A percentile compares a stretch with the other conserved stretches of the same genome.
Conservation (phyloP, 2,113 vertebrate species). For the Catharus fuscescens region DNA sequence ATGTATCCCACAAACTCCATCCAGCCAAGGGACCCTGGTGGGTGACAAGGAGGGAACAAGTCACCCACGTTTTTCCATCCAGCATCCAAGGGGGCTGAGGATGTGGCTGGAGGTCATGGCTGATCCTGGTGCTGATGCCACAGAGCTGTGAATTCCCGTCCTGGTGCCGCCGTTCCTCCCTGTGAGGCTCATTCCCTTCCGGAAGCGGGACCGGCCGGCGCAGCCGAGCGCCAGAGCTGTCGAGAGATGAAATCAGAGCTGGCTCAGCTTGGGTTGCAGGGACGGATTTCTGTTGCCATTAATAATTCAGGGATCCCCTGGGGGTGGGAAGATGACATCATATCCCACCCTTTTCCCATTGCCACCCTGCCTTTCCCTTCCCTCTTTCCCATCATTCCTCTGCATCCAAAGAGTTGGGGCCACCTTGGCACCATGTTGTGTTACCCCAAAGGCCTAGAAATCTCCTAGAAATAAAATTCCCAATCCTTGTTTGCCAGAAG, state of each 20-base stretch:
- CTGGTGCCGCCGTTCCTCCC: neutral
- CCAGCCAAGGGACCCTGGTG: accelerated
- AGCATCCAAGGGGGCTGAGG: accelerated
- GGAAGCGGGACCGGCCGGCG: neutral
- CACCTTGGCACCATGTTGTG: neutral
- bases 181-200: neutral
- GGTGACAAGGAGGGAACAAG: accelerated
- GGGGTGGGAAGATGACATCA: slow-evolving; percentile 37
- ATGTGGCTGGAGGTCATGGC: neutral
- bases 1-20: neutral
- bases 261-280: slow-evolving; percentile 36
- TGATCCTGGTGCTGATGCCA: neutral
- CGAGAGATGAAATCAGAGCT: slow-evolving; percentile 56
- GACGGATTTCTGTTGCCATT: slow-evolving; percentile 12
- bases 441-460: neutral
- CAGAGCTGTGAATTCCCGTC: accelerated
- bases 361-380: neutral
- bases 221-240: slow-evolving; percentile 30
- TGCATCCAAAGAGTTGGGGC: neutral
- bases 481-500: neutral
- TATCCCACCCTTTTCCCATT: neutral
- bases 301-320: slow-evolving; percentile 55
- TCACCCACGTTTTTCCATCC: neutral
- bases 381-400: neutral
- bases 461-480: neutral